phyloP scores from a whole-genome alignment of 2,888 invertebrate genomes.

The Epistrophella euchroma region DNA sequence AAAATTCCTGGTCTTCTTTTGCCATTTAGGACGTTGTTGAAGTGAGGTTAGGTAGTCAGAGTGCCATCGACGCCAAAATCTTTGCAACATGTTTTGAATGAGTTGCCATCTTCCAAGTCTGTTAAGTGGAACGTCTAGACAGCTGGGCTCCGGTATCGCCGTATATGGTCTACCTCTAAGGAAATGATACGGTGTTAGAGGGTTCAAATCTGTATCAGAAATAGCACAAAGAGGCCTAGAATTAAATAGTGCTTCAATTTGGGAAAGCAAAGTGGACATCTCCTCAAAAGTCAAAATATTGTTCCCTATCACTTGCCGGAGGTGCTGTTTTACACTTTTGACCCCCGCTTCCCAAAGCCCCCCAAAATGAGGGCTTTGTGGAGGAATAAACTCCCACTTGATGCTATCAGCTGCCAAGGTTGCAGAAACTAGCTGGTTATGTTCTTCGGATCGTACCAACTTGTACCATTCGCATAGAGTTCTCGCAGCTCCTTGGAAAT shows the following conservation, averaged over 20 bases:
- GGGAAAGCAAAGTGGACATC: not conserved
- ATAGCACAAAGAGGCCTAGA: not conserved
- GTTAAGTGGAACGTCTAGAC: not conserved
- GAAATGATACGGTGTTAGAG: constrained; percentile 33
- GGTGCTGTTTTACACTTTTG: constrained; percentile 2
- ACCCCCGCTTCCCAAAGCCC: not conserved
- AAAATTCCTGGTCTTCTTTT: constrained; percentile 4
- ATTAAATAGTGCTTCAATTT: constrained; percentile 2
- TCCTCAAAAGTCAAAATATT: constrained; percentile 2
- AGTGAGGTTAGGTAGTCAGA: constrained; percentile 31
- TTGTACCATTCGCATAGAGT: not conserved
- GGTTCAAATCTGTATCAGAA: constrained; percentile 11
- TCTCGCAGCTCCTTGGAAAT: not conserved
- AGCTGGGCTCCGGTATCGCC: constrained; percentile 12
- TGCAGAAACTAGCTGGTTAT: not conserved
- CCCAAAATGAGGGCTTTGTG: not conserved
- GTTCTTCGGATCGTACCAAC: not conserved
- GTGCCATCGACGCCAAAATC: constrained; percentile 3
- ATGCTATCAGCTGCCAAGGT: not conserved
- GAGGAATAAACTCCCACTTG: not conserved
- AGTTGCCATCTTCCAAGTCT: constrained; percentile 25
- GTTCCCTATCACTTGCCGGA: not conserved
- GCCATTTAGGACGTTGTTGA: constrained; percentile 43
- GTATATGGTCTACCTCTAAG: constrained; percentile 26
- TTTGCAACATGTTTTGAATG: not conserved